Conservation (phyloP, 2,888 invertebrate species). For the Nemapogon koenigi region DNA sequence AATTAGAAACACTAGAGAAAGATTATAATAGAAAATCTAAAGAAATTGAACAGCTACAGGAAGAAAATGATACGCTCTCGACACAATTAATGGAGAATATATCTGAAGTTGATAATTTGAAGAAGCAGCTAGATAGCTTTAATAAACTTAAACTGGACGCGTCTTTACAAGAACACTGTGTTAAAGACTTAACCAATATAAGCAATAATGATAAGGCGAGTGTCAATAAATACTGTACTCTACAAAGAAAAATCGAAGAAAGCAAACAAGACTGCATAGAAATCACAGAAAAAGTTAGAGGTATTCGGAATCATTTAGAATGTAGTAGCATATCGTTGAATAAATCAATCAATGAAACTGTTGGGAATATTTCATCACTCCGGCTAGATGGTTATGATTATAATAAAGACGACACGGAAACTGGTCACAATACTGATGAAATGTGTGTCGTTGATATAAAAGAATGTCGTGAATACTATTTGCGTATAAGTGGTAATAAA, state of each 20-base stretch:
- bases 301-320: constrained; percentile 49
- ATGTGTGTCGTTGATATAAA: constrained; percentile 27
- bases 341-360: constrained; percentile 35
- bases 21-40: constrained; percentile 25
- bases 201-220: constrained; percentile 46
- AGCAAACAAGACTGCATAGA: constrained; percentile 48
- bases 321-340: constrained; percentile 35
- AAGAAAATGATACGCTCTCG: constrained; percentile 61
- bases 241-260: constrained; percentile 46
- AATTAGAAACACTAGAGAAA: constrained; percentile 31
- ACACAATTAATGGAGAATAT: constrained; percentile 64
- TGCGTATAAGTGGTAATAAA: constrained; percentile 32
- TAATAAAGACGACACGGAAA: background rate
- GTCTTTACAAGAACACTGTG: no score
- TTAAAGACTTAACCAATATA: constrained; percentile 27
- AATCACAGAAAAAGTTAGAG: constrained; percentile 45
- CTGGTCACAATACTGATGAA: background rate
- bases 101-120: constrained; percentile 58
- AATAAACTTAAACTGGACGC: constrained; percentile 25
- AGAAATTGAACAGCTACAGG: constrained; percentile 41
- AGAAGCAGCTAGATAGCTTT: constrained; percentile 32
- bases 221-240: constrained; percentile 43
- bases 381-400: background rate
- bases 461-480: constrained; percentile 38
- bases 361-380: constrained; percentile 32